Conservation (phyloP, 1,140 invertebrate genomes). For the Gryon sp. region DNA sequence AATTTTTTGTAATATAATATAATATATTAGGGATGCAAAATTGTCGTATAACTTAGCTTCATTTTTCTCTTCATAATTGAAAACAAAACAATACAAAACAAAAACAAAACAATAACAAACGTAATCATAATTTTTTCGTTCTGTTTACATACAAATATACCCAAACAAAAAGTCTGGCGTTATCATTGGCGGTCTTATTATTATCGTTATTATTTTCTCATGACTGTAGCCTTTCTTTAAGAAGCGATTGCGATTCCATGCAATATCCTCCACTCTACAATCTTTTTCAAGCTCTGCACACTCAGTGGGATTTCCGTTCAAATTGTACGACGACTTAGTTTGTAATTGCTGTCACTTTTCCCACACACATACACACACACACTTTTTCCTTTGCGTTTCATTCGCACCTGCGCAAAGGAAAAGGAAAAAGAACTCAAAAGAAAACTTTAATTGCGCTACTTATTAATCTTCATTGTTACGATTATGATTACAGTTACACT, state of each 20-base stretch:
- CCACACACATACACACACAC: too few relatives aligned
- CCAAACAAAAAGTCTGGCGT: slow-evolving; percentile 7
- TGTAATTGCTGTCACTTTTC: slow-evolving; percentile 47
- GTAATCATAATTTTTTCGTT: too few relatives aligned
- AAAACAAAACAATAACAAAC: too few relatives aligned
- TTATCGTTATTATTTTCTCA: slow-evolving; percentile 48
- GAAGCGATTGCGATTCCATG: slow-evolving; percentile 34
- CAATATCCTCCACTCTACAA: slow-evolving; percentile 37
- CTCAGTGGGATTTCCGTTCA: slow-evolving; percentile 39
- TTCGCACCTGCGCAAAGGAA: background rate
- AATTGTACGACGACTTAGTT: slow-evolving; percentile 30
- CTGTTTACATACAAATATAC: too few relatives aligned
- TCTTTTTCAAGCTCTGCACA: slow-evolving; percentile 39
- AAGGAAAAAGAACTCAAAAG: too few relatives aligned
- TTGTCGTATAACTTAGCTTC: too few relatives aligned
- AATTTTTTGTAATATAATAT: too few relatives aligned
- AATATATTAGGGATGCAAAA: too few relatives aligned
- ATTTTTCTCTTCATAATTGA: too few relatives aligned
- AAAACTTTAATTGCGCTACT: slow-evolving; percentile 46
- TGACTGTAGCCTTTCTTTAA: slow-evolving; percentile 19
- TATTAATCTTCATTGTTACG: slow-evolving; percentile 52
- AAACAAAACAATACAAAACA: too few relatives aligned
- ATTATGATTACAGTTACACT: slow-evolving; percentile 36
- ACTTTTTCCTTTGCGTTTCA: slow-evolving; percentile 2
- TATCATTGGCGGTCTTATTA: slow-evolving; percentile 51